These are phyloP conservation scores for Rhinichthys klamathensis DNA, from an alignment of 2,113 vertebrate genomes.

Conservation along the genomic window DNA sequence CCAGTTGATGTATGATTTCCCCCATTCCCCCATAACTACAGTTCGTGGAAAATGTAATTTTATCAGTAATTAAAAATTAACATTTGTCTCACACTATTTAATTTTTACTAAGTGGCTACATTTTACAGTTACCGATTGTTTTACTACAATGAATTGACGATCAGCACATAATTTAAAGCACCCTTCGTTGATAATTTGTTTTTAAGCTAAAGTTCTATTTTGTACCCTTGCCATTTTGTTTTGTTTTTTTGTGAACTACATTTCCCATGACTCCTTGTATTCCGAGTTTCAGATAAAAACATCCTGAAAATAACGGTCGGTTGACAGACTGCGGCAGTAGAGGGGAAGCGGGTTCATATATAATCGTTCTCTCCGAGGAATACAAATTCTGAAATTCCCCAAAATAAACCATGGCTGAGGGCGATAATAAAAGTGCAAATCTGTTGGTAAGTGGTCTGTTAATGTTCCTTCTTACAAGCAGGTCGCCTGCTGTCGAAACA, in stretches of 20 bases:
- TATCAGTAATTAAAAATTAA: too few relatives aligned
- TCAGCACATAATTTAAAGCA: too few relatives aligned
- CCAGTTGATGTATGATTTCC: too few relatives aligned
- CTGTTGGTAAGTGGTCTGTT: conserved; percentile 67
- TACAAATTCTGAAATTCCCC: background rate
- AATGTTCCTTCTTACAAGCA: background rate
- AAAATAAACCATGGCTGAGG: conserved; percentile 70
- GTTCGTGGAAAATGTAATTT: too few relatives aligned
- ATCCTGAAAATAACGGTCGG: conserved; percentile 52
- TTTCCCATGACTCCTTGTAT: conserved; percentile 61
- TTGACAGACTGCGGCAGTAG: conserved; percentile 7
- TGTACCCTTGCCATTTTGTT: too few relatives aligned
- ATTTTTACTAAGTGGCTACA: too few relatives aligned
- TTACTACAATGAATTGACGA: too few relatives aligned
- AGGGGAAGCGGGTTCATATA: conserved; percentile 12
- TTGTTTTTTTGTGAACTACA: conserved; percentile 55
- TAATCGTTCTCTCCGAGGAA: background rate
- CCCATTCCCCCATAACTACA: too few relatives aligned
- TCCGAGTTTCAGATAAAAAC: conserved; percentile 59
- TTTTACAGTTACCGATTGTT: too few relatives aligned
- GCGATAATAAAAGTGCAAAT: conserved; percentile 78
- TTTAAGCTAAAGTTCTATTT: too few relatives aligned
- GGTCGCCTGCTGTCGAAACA: background rate
- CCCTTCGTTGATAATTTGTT: too few relatives aligned
- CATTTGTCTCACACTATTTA: too few relatives aligned